phyloP scores from a whole-genome alignment of 2,113 vertebrate species.

The Lonchura striata region DNA sequence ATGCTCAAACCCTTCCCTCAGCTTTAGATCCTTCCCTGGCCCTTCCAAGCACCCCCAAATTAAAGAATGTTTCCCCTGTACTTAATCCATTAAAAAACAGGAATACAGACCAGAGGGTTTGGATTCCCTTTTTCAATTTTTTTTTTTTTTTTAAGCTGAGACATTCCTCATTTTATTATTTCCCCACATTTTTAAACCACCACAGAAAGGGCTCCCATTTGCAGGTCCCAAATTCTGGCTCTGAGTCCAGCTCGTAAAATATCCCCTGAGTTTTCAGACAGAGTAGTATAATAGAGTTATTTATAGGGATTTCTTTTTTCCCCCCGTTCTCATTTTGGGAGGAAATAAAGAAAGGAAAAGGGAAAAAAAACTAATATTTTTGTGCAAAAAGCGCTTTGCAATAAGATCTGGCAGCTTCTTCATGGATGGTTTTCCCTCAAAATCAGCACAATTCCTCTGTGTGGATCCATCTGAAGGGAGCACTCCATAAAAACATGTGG shows the following conservation, averaged over 20 bases:
- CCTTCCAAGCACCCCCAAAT: background rate
- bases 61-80: conserved; percentile 46
- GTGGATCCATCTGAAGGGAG: background rate
- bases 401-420: background rate
- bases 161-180: conserved; percentile 75
- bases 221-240: background rate
- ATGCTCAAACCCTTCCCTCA: background rate
- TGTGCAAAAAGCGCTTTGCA: background rate
- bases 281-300: background rate
- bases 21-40: background rate
- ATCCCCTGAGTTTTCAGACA: background rate
- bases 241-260: background rate
- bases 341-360: background rate
- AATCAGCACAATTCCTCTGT: background rate
- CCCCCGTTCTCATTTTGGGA: background rate
- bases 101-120: background rate
- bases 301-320: background rate
- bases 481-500: background rate
- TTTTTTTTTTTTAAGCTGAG: conserved; percentile 23
- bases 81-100: conserved; percentile 53
- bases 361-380: background rate
- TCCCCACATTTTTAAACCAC: conserved; percentile 68
- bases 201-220: background rate
- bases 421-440: background rate
- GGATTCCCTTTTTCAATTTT: background rate